Evolutionary conservation across 2,797 vertebrate species (phyloP).

Genomic region (Dryobates pubescens): DNA sequence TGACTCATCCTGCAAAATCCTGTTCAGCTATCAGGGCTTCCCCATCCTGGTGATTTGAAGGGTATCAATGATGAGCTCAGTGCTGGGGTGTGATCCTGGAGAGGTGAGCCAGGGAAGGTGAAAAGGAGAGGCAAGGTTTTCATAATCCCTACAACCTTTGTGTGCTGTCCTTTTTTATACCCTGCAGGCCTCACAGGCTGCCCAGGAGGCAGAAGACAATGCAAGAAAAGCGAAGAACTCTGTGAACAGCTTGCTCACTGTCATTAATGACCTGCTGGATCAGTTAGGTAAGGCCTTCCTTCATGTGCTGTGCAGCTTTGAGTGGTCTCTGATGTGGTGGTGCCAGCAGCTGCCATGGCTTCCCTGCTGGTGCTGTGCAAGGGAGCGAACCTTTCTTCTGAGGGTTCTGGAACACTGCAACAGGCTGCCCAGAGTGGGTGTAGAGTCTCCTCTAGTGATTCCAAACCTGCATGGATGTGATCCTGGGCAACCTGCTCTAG

Average conservation of each 20-base stretch:
- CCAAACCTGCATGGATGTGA: too few relatives aligned
- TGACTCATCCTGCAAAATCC: neutral
- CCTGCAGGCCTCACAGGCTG: slow-evolving; percentile 88
- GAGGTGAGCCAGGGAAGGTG: neutral
- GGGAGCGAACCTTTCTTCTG: neutral
- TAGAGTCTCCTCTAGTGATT: too few relatives aligned
- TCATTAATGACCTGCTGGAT: slow-evolving; percentile 87
- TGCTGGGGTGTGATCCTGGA: neutral
- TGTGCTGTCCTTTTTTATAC: neutral
- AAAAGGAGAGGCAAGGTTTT: neutral
- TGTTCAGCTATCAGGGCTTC: neutral
- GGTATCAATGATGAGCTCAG: neutral
- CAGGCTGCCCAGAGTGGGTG: neutral
- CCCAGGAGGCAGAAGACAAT: slow-evolving; percentile 93
- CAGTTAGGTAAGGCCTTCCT: slow-evolving; percentile 85
- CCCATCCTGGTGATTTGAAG: neutral
- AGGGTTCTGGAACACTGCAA: neutral
- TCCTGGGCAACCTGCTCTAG: neutral
- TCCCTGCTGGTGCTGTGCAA: neutral
- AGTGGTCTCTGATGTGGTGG: neutral
- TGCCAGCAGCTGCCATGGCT: neutral
- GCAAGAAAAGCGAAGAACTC: slow-evolving; percentile 94
- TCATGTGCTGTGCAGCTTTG: fast-evolving
- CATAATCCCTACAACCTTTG: neutral
- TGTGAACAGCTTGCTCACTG: slow-evolving; percentile 85